Conservation (phyloP, 2,113 vertebrate genomes). For the Leiothrix lutea region DNA sequence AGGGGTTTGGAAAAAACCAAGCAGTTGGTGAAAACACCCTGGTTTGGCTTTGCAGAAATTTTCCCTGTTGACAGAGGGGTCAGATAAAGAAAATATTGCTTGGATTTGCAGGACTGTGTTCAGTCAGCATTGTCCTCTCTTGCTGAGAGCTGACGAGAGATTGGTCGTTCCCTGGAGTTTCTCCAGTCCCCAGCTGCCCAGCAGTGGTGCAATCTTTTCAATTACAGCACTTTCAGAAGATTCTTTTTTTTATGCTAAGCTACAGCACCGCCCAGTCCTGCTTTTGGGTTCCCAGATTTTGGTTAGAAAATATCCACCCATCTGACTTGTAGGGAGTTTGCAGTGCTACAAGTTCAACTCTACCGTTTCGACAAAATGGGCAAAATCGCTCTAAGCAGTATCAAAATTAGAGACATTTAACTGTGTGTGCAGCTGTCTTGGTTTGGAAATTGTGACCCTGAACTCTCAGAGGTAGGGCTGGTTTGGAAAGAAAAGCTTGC, state of each 20-base stretch:
- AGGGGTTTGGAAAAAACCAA: background rate
- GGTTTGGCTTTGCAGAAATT: background rate
- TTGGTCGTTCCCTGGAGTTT: fast-evolving
- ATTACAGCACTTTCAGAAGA: background rate
- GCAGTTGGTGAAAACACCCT: background rate
- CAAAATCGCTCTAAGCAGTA: background rate
- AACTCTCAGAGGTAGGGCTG: background rate
- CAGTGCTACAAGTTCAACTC: background rate
- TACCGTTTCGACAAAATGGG: background rate
- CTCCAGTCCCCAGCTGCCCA: background rate
- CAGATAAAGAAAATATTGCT: background rate
- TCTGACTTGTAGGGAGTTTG: background rate
- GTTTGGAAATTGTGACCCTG: conserved; percentile 28
- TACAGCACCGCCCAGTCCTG: fast-evolving
- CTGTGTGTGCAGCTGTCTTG: background rate
- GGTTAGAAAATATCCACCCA: background rate
- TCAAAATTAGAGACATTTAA: background rate
- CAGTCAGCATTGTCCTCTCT: background rate
- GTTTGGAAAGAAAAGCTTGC: conserved; percentile 35
- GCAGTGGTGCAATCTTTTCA: background rate
- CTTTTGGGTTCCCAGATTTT: background rate
- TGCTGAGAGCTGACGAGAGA: background rate
- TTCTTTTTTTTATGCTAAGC: background rate
- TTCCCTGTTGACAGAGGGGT: background rate
- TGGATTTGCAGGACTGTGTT: background rate